Percentiles rank a stretch among this genome's conserved stretches.
Evolutionary conservation across 2,797 vertebrate genomes (phyloP).

Genomic region (Acipenser ruthenus): DNA sequence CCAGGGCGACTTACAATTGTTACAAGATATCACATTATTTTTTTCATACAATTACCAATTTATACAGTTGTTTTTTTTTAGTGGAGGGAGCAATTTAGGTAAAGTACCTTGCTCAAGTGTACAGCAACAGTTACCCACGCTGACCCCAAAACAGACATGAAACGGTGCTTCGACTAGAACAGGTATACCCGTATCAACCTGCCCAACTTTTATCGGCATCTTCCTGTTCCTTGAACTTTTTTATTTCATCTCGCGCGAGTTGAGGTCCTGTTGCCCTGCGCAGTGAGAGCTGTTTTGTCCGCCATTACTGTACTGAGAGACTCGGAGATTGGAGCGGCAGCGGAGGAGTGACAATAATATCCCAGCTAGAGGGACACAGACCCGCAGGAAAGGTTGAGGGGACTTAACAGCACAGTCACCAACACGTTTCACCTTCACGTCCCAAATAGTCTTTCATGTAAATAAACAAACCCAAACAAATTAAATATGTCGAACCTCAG

Average conservation of each 20-base stretch:
- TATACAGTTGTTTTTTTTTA: no score
- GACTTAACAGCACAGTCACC: conserved; percentile 46
- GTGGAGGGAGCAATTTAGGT: no score
- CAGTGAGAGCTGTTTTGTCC: conserved; percentile 75
- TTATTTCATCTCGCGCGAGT: conserved; percentile 48
- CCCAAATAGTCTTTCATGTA: conserved; percentile 58
- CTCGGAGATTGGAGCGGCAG: conserved; percentile 55
- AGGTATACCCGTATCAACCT: no score
- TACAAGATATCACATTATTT: no score
- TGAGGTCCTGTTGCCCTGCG: conserved; percentile 58
- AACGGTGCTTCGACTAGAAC: no score
- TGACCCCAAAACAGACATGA: no score
- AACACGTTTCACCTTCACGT: conserved; percentile 40
- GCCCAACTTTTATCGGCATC: no score
- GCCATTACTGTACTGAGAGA: conserved; percentile 69
- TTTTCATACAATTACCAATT: no score
- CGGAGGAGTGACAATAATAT: conserved; percentile 67
- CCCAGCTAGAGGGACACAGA: conserved; percentile 45
- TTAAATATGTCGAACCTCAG: conserved; percentile 92
- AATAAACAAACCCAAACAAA: conserved; percentile 54
- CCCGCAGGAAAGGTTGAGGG: conserved; percentile 51
- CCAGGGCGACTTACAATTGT: no score
- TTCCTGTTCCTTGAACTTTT: no score
- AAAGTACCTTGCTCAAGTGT: no score
- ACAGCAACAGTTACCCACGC: no score